Evolutionary conservation across 2,888 invertebrate genomes (phyloP), one percentile per base, ranked within the genome.

Genomic region (Dysmachus trigonus): DNA sequence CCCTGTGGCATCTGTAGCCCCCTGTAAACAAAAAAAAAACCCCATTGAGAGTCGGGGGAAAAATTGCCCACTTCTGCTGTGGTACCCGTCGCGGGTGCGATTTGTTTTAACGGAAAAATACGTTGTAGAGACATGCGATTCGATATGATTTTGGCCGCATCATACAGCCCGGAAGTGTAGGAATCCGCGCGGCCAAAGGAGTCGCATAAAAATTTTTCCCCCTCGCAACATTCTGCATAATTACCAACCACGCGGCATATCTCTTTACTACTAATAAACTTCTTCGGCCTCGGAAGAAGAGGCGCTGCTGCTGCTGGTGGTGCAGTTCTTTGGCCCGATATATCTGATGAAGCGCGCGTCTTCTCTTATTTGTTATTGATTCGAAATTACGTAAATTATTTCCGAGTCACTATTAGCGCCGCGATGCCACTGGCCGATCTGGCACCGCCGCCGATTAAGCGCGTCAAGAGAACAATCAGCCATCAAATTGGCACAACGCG

Each of bases 361-460:
- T n/a, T n/a, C n/a, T 87, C 86, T 87, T 62, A 62, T 62, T 87
- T 84, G 62, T 84, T 86, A 87, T 87, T 87, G 87, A 87, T 87
- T 79, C 84, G 51, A 84, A 87, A 87, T 87, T 87, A 87, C 87
- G 87, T 87, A 87, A 87, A 87, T 84, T 83, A 81, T 30, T 53
- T 13, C 13, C 73, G 13, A 51, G 72, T 53, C 72, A 85, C 81
- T 81, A 85, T 81, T 85, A 81, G 85, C 85, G 81, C 47, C 15
- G 18, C 31, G 51, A 18, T 73, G 22, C 51, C 13, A 77, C 41
- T 41, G 30, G 51, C 35, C 15, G 27, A 27, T 22, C 62, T 22
- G 62, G 62, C 62, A 27, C 62, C 62, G 62, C 62, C 62, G 62
- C 62, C 62, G 62, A 62, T 62, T 62, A 22, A n/a, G 13, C 22